Evolutionary conservation across 1,140 invertebrate species (phyloP).

Genomic region (Eumeta japonica): DNA sequence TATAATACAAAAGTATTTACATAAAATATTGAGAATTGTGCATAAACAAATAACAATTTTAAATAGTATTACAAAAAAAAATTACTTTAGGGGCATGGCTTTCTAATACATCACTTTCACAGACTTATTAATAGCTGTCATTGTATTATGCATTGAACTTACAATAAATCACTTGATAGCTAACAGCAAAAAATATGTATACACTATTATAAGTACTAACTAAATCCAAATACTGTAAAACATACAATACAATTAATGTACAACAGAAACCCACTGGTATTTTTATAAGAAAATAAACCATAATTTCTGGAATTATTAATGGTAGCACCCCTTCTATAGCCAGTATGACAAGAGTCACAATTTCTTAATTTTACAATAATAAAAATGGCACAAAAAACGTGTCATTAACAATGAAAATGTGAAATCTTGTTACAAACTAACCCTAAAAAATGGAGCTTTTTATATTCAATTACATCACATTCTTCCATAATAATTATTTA

Average conservation of each 20-base stretch:
- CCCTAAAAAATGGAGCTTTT: conserved; percentile 47
- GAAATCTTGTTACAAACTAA: conserved; percentile 59
- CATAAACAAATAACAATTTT: conserved; percentile 61
- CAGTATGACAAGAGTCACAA: conserved; percentile 60
- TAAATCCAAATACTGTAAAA: conserved; percentile 56
- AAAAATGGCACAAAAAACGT: conserved; percentile 58
- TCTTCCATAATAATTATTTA: conserved; percentile 48
- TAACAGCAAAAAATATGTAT: conserved; percentile 47
- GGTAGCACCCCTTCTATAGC: conserved; percentile 60
- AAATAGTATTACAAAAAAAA: conserved; percentile 53
- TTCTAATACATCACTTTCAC: conserved; percentile 46
- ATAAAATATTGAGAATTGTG: conserved; percentile 61
- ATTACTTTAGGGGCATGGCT: conserved; percentile 47
- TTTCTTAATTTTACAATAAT: conserved; percentile 54
- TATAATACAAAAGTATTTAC: conserved; percentile 61
- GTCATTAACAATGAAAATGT: conserved; percentile 50
- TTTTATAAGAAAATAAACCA: conserved; percentile 57
- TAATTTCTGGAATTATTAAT: conserved; percentile 58
- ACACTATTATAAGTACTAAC: conserved; percentile 53
- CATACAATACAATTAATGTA: conserved; percentile 52
- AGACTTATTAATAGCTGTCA: conserved; percentile 48
- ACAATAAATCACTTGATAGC: conserved; percentile 53
- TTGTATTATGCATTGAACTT: conserved; percentile 53
- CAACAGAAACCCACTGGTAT: conserved; percentile 56
- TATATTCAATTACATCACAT: conserved; percentile 50